Evolutionary conservation across 2,113 vertebrate genomes (phyloP).

Genomic region (Python bivittatus): DNA sequence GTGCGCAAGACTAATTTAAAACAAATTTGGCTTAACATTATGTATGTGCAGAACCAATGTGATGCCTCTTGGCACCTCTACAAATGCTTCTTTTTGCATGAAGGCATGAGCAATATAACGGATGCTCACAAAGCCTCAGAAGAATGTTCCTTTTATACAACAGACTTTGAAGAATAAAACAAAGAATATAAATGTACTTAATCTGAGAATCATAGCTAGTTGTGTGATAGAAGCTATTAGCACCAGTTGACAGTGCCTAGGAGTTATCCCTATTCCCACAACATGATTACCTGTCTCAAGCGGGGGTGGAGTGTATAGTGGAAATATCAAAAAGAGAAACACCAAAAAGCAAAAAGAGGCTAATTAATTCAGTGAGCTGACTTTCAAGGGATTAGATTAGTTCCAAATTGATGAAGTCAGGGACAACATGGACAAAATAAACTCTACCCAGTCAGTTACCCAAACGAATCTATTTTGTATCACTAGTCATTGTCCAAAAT

Average conservation of each 20-base stretch:
- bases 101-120: not conserved
- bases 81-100: not conserved
- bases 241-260: slow-evolving; percentile 48
- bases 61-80: not conserved
- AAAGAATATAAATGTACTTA: slow-evolving; percentile 49
- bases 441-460: not conserved
- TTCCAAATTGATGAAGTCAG: not conserved
- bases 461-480: not conserved
- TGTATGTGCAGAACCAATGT: not conserved
- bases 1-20: not conserved
- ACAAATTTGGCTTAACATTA: not conserved
- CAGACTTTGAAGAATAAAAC: slow-evolving; percentile 42
- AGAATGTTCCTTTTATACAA: not conserved
- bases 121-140: not conserved
- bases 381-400: not conserved
- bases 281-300: not conserved
- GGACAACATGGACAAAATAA: not conserved
- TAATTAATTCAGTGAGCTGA: not conserved
- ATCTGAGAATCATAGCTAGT: slow-evolving; percentile 41
- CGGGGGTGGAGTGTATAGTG: not conserved
- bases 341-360: not conserved
- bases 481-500: not conserved
- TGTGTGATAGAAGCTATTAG: slow-evolving; percentile 65
- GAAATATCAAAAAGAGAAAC: not conserved
- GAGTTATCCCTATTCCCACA: not conserved